These are phyloP conservation scores for Zaprionus lineosus DNA, from an alignment of 2,888 invertebrate genomes.

Conservation along the genomic window DNA sequence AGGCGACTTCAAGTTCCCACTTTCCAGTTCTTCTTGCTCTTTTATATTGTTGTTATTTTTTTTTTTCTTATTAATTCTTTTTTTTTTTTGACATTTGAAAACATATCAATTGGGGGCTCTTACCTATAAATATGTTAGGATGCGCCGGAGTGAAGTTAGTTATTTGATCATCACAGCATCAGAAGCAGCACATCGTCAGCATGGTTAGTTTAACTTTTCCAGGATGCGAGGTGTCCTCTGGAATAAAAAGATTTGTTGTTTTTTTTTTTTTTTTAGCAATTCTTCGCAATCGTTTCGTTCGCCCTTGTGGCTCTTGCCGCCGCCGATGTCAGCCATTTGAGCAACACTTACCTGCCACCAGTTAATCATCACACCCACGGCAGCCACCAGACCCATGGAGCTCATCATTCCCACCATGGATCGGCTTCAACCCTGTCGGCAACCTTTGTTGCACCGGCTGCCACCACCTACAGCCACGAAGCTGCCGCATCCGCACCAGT, in stretches of 20 bases:
- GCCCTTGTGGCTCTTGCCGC: conserved; percentile 60
- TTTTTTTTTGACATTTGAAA: conserved; percentile 61
- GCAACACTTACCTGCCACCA: conserved; percentile 62
- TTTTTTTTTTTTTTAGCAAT: conserved; percentile 33
- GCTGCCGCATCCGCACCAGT: conserved; percentile 41
- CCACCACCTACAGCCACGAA: no score
- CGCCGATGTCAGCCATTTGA: conserved; percentile 66
- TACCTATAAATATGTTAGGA: conserved; percentile 65
- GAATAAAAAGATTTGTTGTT: neutral
- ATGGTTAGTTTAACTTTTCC: conserved; percentile 60
- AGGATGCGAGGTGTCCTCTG: no score
- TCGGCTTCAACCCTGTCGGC: no score
- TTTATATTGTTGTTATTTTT: neutral
- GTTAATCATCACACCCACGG: conserved; percentile 9
- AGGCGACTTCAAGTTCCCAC: conserved; percentile 35
- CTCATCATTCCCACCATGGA: no score
- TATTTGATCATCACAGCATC: conserved; percentile 30
- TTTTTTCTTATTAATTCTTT: conserved; percentile 1
- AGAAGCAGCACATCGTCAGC: conserved; percentile 32
- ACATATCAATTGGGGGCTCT: conserved; percentile 7
- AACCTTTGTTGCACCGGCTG: conserved; percentile 29
- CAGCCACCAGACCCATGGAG: conserved; percentile 7
- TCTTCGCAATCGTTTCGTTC: conserved; percentile 54
- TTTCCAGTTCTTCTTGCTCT: conserved; percentile 23
- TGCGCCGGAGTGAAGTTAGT: conserved; percentile 49